A percentile compares a stretch with the other conserved stretches of the same genome.
Evolutionary conservation across 2,888 invertebrate species (phyloP).

Genomic region (Drosophila birchii): DNA sequence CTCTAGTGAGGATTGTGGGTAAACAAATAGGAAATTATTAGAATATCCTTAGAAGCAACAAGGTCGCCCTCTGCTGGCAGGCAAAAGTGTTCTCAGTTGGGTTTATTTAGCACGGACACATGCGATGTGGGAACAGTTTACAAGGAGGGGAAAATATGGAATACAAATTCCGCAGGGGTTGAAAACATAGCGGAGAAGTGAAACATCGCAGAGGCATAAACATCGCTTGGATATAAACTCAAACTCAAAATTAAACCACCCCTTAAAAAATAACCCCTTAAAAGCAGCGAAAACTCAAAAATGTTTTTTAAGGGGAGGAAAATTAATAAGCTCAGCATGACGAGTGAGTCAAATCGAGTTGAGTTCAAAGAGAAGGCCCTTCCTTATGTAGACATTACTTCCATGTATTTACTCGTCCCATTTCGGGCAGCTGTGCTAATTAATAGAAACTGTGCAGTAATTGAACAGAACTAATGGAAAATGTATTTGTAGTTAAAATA

Average conservation of each 20-base stretch:
- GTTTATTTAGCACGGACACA: constrained; percentile 15
- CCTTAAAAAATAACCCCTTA: neutral
- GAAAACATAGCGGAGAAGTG: constrained; percentile 14
- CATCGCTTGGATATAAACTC: constrained; percentile 6
- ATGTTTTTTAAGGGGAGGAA: constrained; percentile 8
- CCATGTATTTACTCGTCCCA: constrained; percentile 14
- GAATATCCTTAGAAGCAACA: constrained; percentile 35
- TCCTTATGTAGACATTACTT: constrained; percentile 10
- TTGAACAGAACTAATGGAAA: constrained; percentile 34
- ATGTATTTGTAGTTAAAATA: neutral
- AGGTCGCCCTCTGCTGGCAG: constrained; percentile 53
- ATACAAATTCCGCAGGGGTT: constrained; percentile 5
- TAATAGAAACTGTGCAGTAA: constrained; percentile 54
- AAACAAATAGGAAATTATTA: neutral
- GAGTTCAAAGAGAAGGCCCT: neutral
- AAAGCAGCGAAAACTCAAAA: constrained; percentile 17
- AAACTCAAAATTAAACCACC: constrained; percentile 3
- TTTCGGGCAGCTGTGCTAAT: constrained; percentile 61
- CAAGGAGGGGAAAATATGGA: constrained; percentile 9
- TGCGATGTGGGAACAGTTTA: constrained; percentile 24
- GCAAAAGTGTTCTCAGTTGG: constrained; percentile 51
- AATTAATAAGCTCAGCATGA: neutral
- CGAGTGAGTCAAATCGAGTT: neutral
- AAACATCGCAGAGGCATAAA: constrained; percentile 15
- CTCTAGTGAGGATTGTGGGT: too few relatives aligned